These are phyloP conservation scores for Pterostichus madidus DNA, from an alignment of 2,888 invertebrate genomes.

Conservation along the genomic window DNA sequence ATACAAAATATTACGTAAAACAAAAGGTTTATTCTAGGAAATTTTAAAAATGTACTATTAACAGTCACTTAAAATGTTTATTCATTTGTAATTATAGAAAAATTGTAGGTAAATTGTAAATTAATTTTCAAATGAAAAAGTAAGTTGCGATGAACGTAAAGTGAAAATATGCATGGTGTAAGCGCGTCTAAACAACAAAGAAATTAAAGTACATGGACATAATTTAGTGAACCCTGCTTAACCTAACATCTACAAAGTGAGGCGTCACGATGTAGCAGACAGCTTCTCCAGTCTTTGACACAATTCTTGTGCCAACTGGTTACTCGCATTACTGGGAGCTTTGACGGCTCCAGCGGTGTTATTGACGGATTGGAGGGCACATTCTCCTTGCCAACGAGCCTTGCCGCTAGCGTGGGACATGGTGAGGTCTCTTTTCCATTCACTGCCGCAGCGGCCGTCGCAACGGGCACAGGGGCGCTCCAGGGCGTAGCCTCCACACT, in stretches of 20 bases:
- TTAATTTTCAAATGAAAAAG: too few species aligned
- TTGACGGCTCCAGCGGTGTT: slow-evolving; percentile 45
- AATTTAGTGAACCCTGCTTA: slow-evolving; percentile 63
- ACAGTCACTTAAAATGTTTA: too few species aligned
- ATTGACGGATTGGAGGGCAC: slow-evolving; percentile 74
- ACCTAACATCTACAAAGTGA: slow-evolving; percentile 36
- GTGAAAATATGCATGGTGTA: background rate
- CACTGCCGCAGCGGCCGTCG: slow-evolving; percentile 85
- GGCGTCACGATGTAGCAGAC: slow-evolving; percentile 78
- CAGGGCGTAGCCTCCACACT: slow-evolving; percentile 89
- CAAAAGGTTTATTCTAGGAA: too few species aligned
- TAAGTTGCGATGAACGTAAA: background rate
- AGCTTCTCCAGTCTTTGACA: slow-evolving; percentile 79
- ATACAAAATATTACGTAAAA: too few species aligned
- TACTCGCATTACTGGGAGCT: slow-evolving; percentile 21
- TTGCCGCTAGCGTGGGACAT: slow-evolving; percentile 86
- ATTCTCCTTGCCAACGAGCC: slow-evolving; percentile 86
- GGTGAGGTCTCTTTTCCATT: slow-evolving; percentile 88
- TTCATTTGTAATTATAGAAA: too few species aligned
- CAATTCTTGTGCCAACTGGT: slow-evolving; percentile 77
- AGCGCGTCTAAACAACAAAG: background rate
- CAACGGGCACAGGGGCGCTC: slow-evolving; percentile 88
- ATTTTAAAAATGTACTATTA: too few species aligned
- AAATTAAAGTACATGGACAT: slow-evolving; percentile 40
- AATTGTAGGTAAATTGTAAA: too few species aligned